Percentiles rank a stretch among this genome's conserved stretches.
phyloP scores from a whole-genome alignment of 2,888 invertebrate genomes.

The Zygogramma bicolorata region DNA sequence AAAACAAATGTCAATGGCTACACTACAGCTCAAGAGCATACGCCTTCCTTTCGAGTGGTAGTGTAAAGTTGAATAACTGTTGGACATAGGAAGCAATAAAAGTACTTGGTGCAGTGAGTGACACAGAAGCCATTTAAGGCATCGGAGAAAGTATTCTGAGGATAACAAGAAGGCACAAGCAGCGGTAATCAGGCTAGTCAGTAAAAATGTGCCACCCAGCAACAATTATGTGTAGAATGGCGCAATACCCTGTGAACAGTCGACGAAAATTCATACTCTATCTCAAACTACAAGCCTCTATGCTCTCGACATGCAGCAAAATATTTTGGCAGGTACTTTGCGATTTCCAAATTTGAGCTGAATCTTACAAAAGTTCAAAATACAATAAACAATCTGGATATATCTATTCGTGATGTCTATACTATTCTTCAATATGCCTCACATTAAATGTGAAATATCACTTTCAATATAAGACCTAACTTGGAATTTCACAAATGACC shows the following conservation, averaged over 20 bases:
- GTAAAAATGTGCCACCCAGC: slow-evolving; percentile 53
- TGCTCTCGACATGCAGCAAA: neutral
- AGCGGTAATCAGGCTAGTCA: slow-evolving; percentile 60
- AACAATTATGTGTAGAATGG: slow-evolving; percentile 58
- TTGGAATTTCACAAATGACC: no score
- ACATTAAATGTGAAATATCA: neutral
- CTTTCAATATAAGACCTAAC: no score
- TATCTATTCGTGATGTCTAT: no score
- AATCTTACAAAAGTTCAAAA: neutral
- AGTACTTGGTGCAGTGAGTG: slow-evolving; percentile 61
- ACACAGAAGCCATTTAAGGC: slow-evolving; percentile 62
- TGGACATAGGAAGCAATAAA: slow-evolving; percentile 56
- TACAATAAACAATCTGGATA: no score
- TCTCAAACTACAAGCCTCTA: slow-evolving; percentile 44
- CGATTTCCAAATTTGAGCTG: neutral
- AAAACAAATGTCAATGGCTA: slow-evolving; percentile 51
- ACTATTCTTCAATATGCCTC: no score
- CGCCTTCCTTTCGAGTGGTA: slow-evolving; percentile 26
- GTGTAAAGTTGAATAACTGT: slow-evolving; percentile 30
- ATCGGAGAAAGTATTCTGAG: slow-evolving; percentile 56
- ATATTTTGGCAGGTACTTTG: neutral
- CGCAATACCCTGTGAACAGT: slow-evolving; percentile 61
- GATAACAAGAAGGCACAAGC: slow-evolving; percentile 66
- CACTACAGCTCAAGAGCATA: slow-evolving; percentile 32
- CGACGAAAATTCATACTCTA: slow-evolving; percentile 48